Base-by-base conservation (phyloP, 2,888 invertebrate species). In the Odontomyia ornata region DNA sequence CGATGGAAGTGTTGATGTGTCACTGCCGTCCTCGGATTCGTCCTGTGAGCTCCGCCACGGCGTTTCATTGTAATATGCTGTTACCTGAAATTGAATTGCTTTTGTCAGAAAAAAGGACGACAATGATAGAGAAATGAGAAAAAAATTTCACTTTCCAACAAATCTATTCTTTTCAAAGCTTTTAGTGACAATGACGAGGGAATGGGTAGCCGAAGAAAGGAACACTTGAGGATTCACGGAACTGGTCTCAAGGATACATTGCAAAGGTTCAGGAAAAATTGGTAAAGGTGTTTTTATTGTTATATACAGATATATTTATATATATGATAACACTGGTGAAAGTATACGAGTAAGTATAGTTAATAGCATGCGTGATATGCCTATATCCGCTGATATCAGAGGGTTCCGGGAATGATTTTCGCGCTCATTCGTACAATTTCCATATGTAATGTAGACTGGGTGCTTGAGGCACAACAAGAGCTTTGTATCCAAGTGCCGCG, bases 1-100 rank as follows among this genome's bases (percentile, higher is more conserved):
- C 82, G 94, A 93, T 85, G 94, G 90, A 85, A 93, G 89, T 79
- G 94, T 93, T 84, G 93, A 92, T 82, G 93, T 90, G 85, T 93
- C 93, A 81, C 93, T 93, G 78, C 88, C 87, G 81, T 91, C 91
- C 80, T 90, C 89, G 52, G 21, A 18, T 23, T 77, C 78, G 25
- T 62, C 60, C 67, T 62, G 75, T n/a, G 64, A 25, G 21, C 23
- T 75, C 30, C 46, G 76, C 85, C 85, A 86, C 79, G 85, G 84
- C 77, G 86, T 85, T 82, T 86, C 86, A 84, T 87, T 87, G 81
- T 83, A 85, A 79, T 83, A 85, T 79, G 87, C 84, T 79, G 87
- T 86, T 81, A 86, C 83, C 86, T 87, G 82, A 67, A 83, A 83
- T 77, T 75, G 75, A 69, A 75, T 78, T 73, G 60, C 72, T 64